Conservation (phyloP, 1,140 invertebrate species). For the Drosophila tristis region DNA sequence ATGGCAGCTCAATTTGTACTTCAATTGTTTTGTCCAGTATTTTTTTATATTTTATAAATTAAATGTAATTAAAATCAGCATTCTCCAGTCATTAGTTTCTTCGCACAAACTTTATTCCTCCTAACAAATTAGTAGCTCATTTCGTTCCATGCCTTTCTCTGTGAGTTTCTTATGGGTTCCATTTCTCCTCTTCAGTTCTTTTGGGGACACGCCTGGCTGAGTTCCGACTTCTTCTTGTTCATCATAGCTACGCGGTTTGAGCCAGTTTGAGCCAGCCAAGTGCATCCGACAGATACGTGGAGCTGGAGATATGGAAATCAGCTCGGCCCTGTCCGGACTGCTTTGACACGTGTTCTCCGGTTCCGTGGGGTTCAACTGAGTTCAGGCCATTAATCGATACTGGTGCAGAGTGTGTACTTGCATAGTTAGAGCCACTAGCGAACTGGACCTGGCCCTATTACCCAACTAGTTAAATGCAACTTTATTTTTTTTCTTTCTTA, state of each 20-base stretch:
- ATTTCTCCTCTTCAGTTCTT: neutral
- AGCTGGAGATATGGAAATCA: conserved; percentile 74
- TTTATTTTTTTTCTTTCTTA: conserved; percentile 31
- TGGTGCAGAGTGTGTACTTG: conserved; percentile 11
- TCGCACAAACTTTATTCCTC: neutral
- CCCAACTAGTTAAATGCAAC: conserved; percentile 75
- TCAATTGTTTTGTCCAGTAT: no score
- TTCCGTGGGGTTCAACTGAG: conserved; percentile 57
- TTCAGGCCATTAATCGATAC: conserved; percentile 76
- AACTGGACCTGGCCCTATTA: conserved; percentile 48
- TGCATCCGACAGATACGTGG: conserved; percentile 42
- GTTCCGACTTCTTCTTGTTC: conserved; percentile 10
- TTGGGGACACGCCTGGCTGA: conserved; percentile 56
- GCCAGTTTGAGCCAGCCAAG: conserved; percentile 39
- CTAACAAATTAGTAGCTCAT: conserved; percentile 40
- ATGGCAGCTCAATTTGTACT: no score
- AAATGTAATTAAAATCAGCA: no score
- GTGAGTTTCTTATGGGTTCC: neutral
- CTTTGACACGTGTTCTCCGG: conserved; percentile 66
- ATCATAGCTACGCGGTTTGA: conserved; percentile 18
- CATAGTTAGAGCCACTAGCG: conserved; percentile 46
- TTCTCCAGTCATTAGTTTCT: no score
- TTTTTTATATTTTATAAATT: no score
- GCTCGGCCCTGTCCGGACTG: conserved; percentile 16
- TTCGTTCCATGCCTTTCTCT: neutral